Evolutionary conservation across 2,113 vertebrate species (phyloP).

Genomic region (Anthoscopus minutus): DNA sequence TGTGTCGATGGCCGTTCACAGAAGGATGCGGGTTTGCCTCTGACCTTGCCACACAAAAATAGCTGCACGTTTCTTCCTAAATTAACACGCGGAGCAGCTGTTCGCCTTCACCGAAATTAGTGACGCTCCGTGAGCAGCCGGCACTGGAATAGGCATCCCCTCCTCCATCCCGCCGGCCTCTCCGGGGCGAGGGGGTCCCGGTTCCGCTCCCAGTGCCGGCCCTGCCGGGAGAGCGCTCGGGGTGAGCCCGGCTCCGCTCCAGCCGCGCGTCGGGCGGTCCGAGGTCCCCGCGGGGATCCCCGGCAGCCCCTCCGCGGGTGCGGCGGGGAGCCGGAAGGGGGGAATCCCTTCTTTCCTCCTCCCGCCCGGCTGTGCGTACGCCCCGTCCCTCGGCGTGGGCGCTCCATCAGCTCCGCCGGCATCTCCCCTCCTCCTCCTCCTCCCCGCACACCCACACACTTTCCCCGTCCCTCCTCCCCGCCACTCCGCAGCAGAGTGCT

Average conservation of each 20-base stretch:
- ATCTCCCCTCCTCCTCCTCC: neutral
- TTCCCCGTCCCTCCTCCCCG: constrained; percentile 25
- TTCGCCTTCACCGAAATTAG: neutral
- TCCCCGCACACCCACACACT: neutral
- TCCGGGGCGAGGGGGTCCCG: too few species aligned
- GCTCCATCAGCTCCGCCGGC: neutral
- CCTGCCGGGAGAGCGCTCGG: neutral
- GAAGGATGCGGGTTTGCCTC: neutral
- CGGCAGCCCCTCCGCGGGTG: neutral
- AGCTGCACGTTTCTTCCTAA: neutral
- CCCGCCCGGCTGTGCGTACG: neutral
- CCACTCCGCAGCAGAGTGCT: constrained; percentile 9
- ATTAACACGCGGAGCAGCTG: constrained; percentile 1
- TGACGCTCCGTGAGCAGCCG: neutral
- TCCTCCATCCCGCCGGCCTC: neutral
- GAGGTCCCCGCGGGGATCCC: neutral
- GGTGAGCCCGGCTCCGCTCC: neutral
- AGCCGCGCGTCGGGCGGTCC: neutral
- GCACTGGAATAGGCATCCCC: neutral
- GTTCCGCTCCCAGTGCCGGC: neutral
- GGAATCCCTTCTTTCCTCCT: neutral
- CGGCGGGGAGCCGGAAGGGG: neutral
- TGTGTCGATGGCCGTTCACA: neutral
- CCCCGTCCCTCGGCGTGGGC: constrained; percentile 9
- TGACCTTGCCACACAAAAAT: neutral